Evolutionary conservation across 1,140 invertebrate genomes (phyloP), one percentile per base, ranked within the genome.

Genomic region (Zaprionus africanus): DNA sequence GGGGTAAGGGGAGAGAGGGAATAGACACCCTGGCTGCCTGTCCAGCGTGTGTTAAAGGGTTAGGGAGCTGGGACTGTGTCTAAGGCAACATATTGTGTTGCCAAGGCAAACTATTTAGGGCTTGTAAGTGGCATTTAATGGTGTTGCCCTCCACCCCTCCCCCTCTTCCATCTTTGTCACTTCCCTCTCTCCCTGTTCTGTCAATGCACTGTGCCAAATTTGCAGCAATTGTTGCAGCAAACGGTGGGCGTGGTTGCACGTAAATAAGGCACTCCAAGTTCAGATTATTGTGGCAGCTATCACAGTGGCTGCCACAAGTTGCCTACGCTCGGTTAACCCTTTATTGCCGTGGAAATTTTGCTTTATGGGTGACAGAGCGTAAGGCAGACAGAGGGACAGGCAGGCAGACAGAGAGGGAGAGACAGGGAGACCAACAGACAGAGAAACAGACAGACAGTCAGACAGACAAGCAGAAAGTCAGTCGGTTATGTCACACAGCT

Each of bases 91-190:
- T 88, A 85, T 90, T 88, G 85, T 84, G 85, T 84, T 79, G 85
- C 75, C 78, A 73, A 76, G 77, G 70, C 81, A 78, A 85, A 88
- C 85, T 85, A 90, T 88, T 46, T 85, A 90, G 67, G 76, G 76
- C 76, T 70, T 79, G 85, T 90, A 88, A 88, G 78, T 85, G 81
- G 78, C 84, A 90, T 88, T 88, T 88, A 88, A 88, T 88, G 72
- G 78, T 64, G 67, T 74, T 68, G 68, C 80, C 80, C n/a, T n/a
- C n/a, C n/a, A n/a, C n/a, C n/a, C n/a, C n/a, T n/a, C n/a, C 62
- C 26, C 22, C 9, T 34, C 9, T 34, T 11, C 9, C 31, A 4
- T 11, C 9, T 6, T 7, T 31, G 7, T 9, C n/a, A 28, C 22
- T 5, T 12, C 53, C 15, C 26, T 5, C 41, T 57, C n/a, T 12